phyloP scores from a whole-genome alignment of 1,140 invertebrate genomes.

The Trichonephila inaurata region DNA sequence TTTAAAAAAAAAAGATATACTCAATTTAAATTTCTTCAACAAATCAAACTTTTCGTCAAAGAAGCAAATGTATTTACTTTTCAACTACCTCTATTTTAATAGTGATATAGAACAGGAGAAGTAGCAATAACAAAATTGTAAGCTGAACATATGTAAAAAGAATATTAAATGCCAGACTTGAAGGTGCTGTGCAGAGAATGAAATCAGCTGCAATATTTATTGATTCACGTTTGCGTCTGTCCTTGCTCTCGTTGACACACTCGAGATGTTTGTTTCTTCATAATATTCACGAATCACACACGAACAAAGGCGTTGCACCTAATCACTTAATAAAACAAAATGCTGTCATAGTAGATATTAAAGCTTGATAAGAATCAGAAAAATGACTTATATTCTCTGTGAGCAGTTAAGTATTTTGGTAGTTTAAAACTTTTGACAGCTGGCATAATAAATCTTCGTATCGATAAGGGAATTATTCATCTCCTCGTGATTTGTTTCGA shows the following conservation, averaged over 20 bases:
- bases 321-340: neutral
- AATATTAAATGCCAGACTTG: neutral
- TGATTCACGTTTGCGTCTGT: neutral
- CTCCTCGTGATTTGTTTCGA: too few species aligned
- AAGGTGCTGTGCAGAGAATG: neutral
- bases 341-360: neutral
- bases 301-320: neutral
- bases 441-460: too few species aligned
- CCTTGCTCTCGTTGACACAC: neutral
- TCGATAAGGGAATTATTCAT: too few species aligned
- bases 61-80: too few species aligned
- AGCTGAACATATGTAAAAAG: neutral
- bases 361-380: neutral
- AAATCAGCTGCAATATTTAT: conserved; percentile 2
- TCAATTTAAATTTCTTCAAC: too few species aligned
- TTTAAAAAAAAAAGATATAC: too few species aligned
- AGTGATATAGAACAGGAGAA: neutral
- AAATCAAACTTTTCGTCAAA: too few species aligned
- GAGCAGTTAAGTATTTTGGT: neutral
- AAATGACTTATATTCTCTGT: neutral
- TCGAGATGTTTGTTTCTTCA: neutral
- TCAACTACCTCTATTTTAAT: too few species aligned
- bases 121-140: neutral
- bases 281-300: too few species aligned
- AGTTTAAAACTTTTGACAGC: too few species aligned